Base-by-base conservation (phyloP, 2,888 invertebrate genomes). In the Erpobdella octoculata region DNA sequence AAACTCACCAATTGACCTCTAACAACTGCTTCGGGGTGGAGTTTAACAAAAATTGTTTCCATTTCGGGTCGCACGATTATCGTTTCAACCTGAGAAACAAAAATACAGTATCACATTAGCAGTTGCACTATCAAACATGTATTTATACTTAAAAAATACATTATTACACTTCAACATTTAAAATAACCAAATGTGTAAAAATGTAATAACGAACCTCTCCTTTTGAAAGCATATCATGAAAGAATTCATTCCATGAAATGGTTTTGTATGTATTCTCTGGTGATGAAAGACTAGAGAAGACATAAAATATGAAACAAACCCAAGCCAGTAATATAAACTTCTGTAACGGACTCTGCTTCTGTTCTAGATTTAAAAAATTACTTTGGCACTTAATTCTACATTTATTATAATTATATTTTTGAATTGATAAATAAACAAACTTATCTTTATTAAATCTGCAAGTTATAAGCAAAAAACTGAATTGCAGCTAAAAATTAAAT, bases 211-310 rank as follows among this genome's bases (percentile, higher is more conserved):
- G 12, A 72, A 71, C 95, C 86, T 96, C 95, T 18, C 96, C 96
- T 80, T 91, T 92, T 0, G 91, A 89, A 71, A 97, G 84, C 91
- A 97, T 92, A 74, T 93, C 90, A 83, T 94, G 90, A 0, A 93
- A 88, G 85, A 97, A 97, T 84, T 96, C 95, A 84, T 93, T 93
- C 96, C 96, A 97, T 0, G 93, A 91, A 1, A 93, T 90, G 81
- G 77, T 78, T 21, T 75, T 73, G 41, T 72, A 71, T 15, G 48
- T 37, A 31, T 76, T 74, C 18, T 76, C 73, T 3, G 70, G 69
- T 5, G 73, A 59, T 25, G 74, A 71, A 15, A 76, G 71, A 25
- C 75, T 74, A 0, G 73, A 36, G 8, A 74, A 66, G 41, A 74
- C 70, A 66, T 76, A 77, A 37, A 74, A 66, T 33, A 76, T 72